Evolutionary conservation across 2,888 invertebrate species (phyloP), one percentile per base, ranked within the genome.

Genomic region (Scaeva pyrastri): DNA sequence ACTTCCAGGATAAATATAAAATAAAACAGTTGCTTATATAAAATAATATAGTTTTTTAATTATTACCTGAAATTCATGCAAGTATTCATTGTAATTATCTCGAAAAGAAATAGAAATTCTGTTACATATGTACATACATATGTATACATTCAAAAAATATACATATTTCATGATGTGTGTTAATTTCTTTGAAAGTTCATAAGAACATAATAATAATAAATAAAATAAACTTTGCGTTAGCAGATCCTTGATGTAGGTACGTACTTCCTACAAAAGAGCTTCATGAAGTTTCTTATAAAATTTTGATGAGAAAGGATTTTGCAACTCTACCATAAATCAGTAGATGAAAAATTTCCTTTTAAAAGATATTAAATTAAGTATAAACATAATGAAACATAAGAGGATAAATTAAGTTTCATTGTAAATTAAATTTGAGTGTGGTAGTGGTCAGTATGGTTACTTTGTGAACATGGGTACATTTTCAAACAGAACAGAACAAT

Each of bases 241-340:
- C 10, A 31, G 12, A 31, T 0, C 16, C 16, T 4, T 39, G 31
- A 31, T 31, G 31, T 31, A 31, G 31, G 26, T 16, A n/a, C 0
- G 1, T 48, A 2, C 45, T 50, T 19, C 7, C 8, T 26, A 48
- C 31, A 19, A 36, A 66, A 66, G 10, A 66, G 64, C 16, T 45
- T 6, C 14, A 19, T 60, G 6, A 39, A 60, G 39, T 41, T 60
- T 1, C 39, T 21, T 60, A 60, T 60, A 3, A 60, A 60, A 39
- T 39, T 60, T 60, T 60, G 8, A 60, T 60, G 39, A 21, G 60
- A 6, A 39, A 60, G 39, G 19, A 41, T 8, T 60, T 8, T 60
- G 14, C 21, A 39, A 19, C 21, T 41, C 2, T 21, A 60, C 21
- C 21, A 14, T 21, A 60, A 60, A 14, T 60, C 4, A 39, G 12